These are phyloP conservation scores for Girardinus metallicus DNA, from an alignment of 2,797 vertebrate species.

Conservation along the genomic window DNA sequence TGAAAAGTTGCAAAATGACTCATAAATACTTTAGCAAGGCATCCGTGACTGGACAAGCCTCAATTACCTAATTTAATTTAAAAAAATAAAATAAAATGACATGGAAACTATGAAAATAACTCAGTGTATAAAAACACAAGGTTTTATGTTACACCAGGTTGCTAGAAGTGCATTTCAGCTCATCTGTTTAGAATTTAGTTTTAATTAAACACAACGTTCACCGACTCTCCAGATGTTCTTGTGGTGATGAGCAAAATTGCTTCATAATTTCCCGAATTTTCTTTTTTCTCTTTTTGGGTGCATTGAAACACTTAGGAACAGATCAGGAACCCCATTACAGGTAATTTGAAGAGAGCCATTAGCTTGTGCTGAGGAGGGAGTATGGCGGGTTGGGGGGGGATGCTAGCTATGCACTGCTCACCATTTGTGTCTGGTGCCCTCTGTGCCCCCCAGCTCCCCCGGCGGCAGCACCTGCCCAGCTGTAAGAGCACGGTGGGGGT, in stretches of 20 bases:
- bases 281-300: conserved; percentile 17
- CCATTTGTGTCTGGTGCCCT: conserved; percentile 14
- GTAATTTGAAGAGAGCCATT: conserved; percentile 74
- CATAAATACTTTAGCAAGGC: not conserved
- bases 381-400: conserved; percentile 35
- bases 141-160: not conserved
- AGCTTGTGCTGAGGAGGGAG: conserved; percentile 44
- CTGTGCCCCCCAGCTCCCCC: conserved; percentile 36
- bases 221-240: conserved; percentile 23
- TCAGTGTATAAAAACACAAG: not conserved
- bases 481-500: conserved; percentile 26
- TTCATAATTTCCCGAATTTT: not conserved
- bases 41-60: not conserved
- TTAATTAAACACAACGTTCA: too few relatives aligned
- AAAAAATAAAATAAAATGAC: not conserved
- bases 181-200: not conserved
- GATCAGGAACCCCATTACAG: conserved; percentile 72
- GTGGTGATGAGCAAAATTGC: conserved; percentile 9
- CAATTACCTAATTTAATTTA: not conserved
- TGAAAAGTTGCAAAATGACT: not conserved
- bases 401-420: not conserved
- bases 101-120: not conserved
- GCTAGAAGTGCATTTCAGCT: not conserved
- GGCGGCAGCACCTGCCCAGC: conserved; percentile 72
- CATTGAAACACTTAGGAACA: conserved; percentile 69